Conservation (phyloP, 2,797 vertebrate genomes). For the Poeciliopsis infans region DNA sequence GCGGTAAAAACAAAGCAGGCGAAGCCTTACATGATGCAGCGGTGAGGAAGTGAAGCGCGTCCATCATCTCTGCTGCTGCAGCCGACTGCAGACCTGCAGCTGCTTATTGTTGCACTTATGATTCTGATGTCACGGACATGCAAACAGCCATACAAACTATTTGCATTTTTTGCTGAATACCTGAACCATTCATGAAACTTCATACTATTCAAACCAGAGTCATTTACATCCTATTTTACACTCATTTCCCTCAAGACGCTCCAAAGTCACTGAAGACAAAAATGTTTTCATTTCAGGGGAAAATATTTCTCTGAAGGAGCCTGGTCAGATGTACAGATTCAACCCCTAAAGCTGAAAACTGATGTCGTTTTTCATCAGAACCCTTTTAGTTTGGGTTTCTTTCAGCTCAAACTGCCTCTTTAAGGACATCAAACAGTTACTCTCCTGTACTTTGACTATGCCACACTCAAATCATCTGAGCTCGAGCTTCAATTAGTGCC, state of each 20-base stretch:
- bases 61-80: not conserved
- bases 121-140: slow-evolving; percentile 3
- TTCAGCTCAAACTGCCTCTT: too few relatives aligned
- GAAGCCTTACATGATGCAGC: slow-evolving; percentile 3
- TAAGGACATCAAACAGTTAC: too few relatives aligned
- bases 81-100: not conserved
- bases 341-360: not conserved
- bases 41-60: not conserved
- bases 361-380: too few relatives aligned
- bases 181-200: too few relatives aligned
- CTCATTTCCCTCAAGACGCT: not conserved
- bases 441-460: too few relatives aligned
- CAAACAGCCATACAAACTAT: not conserved
- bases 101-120: not conserved
- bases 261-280: not conserved
- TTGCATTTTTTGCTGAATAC: not conserved
- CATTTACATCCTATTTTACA: slow-evolving; percentile 5
- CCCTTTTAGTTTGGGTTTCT: too few relatives aligned
- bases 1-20: not conserved
- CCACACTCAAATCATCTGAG: not conserved
- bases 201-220: slow-evolving; percentile 1
- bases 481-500: not conserved
- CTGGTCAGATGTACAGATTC: not conserved
- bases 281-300: not conserved
- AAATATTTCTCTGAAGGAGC: not conserved